These are phyloP conservation scores for Elymnias hypermnestra DNA, from an alignment of 1,140 invertebrate species.

Conservation along the genomic window DNA sequence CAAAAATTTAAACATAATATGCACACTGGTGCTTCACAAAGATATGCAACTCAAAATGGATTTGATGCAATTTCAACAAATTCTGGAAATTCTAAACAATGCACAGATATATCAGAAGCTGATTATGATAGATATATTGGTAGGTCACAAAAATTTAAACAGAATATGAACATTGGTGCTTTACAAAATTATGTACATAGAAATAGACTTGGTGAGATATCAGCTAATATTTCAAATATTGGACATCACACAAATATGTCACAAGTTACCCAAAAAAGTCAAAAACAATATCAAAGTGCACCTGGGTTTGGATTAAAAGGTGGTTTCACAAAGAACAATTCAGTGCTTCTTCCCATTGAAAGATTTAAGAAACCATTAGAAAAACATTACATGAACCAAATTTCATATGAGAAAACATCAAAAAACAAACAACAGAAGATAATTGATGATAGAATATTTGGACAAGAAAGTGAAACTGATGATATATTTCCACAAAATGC, in stretches of 20 bases:
- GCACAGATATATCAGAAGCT: neutral
- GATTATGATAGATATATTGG: neutral
- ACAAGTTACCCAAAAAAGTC: too few relatives aligned
- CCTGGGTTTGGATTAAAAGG: slow-evolving; percentile 33
- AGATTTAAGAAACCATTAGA: slow-evolving; percentile 57
- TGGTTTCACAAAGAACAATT: slow-evolving; percentile 35
- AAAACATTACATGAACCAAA: slow-evolving; percentile 18
- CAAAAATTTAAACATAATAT: too few relatives aligned
- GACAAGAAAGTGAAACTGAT: slow-evolving; percentile 27
- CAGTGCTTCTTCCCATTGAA: slow-evolving; percentile 48
- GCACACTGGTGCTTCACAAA: too few relatives aligned
- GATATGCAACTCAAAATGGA: too few relatives aligned
- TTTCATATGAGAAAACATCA: slow-evolving; percentile 3
- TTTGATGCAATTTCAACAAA: too few relatives aligned
- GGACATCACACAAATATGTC: too few relatives aligned
- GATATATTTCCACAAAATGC: slow-evolving; percentile 37
- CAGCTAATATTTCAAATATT: too few relatives aligned
- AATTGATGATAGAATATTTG: neutral
- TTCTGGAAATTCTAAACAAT: neutral
- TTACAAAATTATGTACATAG: too few relatives aligned
- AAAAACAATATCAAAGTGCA: slow-evolving; percentile 11
- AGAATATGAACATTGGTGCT: too few relatives aligned
- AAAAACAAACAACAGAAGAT: slow-evolving; percentile 3
- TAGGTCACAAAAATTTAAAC: too few relatives aligned
- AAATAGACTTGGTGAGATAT: too few relatives aligned